phyloP scores from a whole-genome alignment of 2,797 vertebrate genomes.

The Trichosurus vulpecula region DNA sequence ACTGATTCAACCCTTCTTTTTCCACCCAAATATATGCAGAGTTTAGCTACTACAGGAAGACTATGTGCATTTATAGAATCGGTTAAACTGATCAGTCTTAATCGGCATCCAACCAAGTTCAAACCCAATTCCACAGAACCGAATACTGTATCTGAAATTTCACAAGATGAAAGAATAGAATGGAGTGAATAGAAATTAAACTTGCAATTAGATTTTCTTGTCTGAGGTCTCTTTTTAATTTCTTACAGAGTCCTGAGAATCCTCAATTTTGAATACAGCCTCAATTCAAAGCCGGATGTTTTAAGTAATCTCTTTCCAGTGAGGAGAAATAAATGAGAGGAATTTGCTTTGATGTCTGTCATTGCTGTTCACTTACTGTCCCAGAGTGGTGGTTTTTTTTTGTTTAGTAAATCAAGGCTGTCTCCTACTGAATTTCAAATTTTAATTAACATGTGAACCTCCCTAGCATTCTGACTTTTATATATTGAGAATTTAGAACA shows the following conservation, averaged over 20 bases:
- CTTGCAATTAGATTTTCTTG: constrained; percentile 40
- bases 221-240: constrained; percentile 36
- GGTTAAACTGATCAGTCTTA: constrained; percentile 52
- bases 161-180: constrained; percentile 20
- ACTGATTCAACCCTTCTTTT: background rate
- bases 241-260: constrained; percentile 46
- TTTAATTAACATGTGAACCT: constrained; percentile 53
- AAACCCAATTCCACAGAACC: constrained; percentile 47
- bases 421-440: constrained; percentile 52
- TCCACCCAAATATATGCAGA: background rate
- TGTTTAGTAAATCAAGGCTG: constrained; percentile 58
- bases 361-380: constrained; percentile 32
- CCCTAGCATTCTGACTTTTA: constrained; percentile 36
- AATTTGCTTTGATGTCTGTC: constrained; percentile 45
- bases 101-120: constrained; percentile 48
- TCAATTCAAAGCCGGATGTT: constrained; percentile 46
- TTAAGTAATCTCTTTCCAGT: constrained; percentile 42
- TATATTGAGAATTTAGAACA: constrained; percentile 55
- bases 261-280: constrained; percentile 58
- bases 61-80: constrained; percentile 55
- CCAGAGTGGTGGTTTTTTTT: constrained; percentile 19
- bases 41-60: background rate
- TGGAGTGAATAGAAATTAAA: constrained; percentile 51
- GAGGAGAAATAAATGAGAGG: constrained; percentile 38
- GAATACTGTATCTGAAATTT: constrained; percentile 44